A percentile compares a stretch with the other conserved stretches of the same genome.
These are phyloP conservation scores for Gibbula magus DNA, from an alignment of 2,888 invertebrate genomes.

Conservation along the genomic window DNA sequence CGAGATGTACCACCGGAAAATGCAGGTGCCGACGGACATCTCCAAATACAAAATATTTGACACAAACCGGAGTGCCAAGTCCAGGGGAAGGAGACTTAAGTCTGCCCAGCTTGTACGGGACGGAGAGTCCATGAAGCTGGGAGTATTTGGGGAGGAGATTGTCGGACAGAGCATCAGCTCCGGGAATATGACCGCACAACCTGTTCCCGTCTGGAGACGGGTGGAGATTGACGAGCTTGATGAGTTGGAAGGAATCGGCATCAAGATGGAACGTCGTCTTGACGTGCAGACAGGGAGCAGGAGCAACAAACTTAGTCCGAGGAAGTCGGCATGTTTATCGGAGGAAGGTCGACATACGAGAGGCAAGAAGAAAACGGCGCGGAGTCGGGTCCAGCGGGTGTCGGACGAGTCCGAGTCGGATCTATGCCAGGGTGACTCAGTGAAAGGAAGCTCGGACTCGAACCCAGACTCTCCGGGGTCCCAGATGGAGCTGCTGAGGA, in stretches of 20 bases:
- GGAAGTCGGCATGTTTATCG: neutral
- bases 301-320: neutral
- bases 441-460: too few species aligned
- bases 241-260: neutral
- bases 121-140: neutral
- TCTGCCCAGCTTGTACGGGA: neutral
- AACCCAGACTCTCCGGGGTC: neutral
- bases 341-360: neutral
- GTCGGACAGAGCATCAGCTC: neutral
- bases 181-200: neutral
- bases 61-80: neutral
- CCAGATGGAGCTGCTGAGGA: neutral
- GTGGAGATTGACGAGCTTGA: neutral
- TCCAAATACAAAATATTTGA: neutral
- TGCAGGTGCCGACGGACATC: neutral
- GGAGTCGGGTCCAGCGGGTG: neutral
- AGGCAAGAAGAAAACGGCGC: neutral
- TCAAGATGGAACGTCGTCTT: neutral
- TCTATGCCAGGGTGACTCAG: neutral
- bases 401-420: neutral
- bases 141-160: too few species aligned
- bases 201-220: neutral
- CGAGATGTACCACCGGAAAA: neutral
- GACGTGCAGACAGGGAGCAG: neutral
- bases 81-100: neutral